phyloP scores from a whole-genome alignment of 1,140 invertebrate species.

The Heliconius hewitsoni region DNA sequence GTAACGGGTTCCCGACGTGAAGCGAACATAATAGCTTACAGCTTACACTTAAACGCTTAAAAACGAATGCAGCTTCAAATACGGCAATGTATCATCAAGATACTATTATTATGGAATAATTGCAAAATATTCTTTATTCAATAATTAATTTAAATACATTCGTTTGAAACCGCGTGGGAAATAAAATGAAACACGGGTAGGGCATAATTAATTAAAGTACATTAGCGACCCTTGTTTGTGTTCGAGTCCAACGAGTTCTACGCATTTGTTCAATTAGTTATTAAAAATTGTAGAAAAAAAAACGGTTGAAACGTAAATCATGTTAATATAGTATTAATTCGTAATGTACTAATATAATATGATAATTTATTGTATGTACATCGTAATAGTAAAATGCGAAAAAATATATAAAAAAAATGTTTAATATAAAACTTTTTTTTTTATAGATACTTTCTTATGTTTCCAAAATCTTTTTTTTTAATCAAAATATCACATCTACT shows the following conservation, averaged over 20 bases:
- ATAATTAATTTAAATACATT: conserved; percentile 26
- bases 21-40: too few relatives aligned
- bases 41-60: too few relatives aligned
- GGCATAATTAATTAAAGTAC: conserved; percentile 35
- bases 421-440: background rate
- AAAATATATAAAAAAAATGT: too few relatives aligned
- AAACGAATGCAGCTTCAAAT: too few relatives aligned
- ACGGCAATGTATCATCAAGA: too few relatives aligned
- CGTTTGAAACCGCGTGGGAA: conserved; percentile 29
- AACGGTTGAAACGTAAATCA: background rate
- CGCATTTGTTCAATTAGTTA: background rate
- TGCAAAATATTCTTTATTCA: background rate
- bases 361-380: too few relatives aligned
- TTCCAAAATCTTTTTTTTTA: background rate
- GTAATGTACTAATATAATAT: too few relatives aligned
- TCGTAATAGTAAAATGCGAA: too few relatives aligned
- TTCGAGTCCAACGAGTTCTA: background rate
- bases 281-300: background rate
- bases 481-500: background rate
- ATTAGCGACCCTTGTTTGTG: conserved; percentile 22
- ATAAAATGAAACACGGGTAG: conserved; percentile 38
- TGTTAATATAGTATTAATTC: background rate
- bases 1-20: too few relatives aligned
- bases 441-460: background rate
- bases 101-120: background rate